phyloP scores from a whole-genome alignment of 37 sponge, comb jelly and placozoan species.

The Amphimedon queenslandica region DNA sequence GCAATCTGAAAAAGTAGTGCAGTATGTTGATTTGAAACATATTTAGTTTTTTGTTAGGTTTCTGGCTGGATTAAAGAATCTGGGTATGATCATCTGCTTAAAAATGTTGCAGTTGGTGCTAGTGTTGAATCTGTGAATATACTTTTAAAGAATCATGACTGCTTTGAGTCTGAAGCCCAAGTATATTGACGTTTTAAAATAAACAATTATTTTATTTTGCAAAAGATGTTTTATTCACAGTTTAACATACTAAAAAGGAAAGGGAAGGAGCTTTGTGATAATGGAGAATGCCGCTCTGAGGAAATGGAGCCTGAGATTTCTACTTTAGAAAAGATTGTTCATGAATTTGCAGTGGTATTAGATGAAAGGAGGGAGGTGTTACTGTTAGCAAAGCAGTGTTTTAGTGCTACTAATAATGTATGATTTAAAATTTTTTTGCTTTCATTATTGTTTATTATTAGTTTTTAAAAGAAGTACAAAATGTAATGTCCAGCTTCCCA shows the following conservation, averaged over 20 bases:
- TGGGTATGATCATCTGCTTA: constrained; percentile 33
- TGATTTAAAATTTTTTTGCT: neutral
- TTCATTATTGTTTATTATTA: neutral
- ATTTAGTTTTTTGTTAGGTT: constrained; percentile 15
- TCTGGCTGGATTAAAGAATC: constrained; percentile 40
- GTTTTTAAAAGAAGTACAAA: neutral
- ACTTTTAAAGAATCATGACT: constrained; percentile 45
- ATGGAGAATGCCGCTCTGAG: constrained; percentile 15
- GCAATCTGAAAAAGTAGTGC: constrained; percentile 44
- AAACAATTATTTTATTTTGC: neutral
- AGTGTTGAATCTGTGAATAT: neutral
- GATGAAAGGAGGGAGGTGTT: constrained; percentile 57
- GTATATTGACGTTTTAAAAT: neutral
- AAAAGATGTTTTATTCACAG: constrained; percentile 17
- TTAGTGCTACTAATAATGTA: constrained; percentile 7
- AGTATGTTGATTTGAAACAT: neutral
- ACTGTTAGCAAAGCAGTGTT: constrained; percentile 19
- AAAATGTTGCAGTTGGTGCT: constrained; percentile 28
- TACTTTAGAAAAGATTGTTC: constrained; percentile 20
- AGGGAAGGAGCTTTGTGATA: constrained; percentile 15
- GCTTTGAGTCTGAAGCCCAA: constrained; percentile 31
- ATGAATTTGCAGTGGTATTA: constrained; percentile 29
- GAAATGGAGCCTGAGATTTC: constrained; percentile 29
- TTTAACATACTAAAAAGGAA: constrained; percentile 22
- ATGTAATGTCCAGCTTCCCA: neutral